These are phyloP conservation scores for Galeopterus variegatus DNA, from an alignment of 2,113 vertebrate genomes.

Conservation along the genomic window DNA sequence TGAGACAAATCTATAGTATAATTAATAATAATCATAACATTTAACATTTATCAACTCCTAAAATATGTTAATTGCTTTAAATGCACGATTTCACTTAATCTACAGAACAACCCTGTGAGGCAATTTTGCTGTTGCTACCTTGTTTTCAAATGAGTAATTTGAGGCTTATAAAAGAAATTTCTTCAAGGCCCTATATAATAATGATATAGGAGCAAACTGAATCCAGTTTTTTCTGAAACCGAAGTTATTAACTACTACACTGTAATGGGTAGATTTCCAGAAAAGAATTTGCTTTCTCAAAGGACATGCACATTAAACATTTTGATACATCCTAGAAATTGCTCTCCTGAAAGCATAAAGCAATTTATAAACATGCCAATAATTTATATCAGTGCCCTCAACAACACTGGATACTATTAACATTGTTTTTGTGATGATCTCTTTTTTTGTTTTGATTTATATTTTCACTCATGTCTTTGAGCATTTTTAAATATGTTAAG, in stretches of 20 bases:
- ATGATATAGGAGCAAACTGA: not conserved
- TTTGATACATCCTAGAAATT: not conserved
- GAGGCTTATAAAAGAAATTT: not conserved
- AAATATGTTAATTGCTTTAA: constrained; percentile 63
- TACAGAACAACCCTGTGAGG: constrained; percentile 14
- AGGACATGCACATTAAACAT: not conserved
- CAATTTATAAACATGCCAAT: not conserved
- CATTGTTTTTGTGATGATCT: not conserved
- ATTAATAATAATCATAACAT: constrained; percentile 64
- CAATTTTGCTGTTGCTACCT: constrained; percentile 1
- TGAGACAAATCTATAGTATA: constrained; percentile 32
- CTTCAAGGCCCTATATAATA: not conserved
- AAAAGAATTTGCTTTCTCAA: not conserved
- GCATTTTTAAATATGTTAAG: not conserved
- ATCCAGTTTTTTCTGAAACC: not conserved
- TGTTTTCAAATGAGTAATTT: constrained; percentile 41
- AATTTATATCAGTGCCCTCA: not conserved
- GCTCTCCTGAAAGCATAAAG: not conserved
- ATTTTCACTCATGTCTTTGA: not conserved
- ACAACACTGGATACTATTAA: not conserved
- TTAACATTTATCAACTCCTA: constrained; percentile 63
- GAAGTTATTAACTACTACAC: not conserved
- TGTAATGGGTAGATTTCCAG: not conserved
- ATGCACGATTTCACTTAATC: constrained; percentile 69
- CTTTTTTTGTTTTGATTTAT: not conserved